phyloP scores from a whole-genome alignment of 1,140 invertebrate genomes.

The Drosophila hydei region DNA sequence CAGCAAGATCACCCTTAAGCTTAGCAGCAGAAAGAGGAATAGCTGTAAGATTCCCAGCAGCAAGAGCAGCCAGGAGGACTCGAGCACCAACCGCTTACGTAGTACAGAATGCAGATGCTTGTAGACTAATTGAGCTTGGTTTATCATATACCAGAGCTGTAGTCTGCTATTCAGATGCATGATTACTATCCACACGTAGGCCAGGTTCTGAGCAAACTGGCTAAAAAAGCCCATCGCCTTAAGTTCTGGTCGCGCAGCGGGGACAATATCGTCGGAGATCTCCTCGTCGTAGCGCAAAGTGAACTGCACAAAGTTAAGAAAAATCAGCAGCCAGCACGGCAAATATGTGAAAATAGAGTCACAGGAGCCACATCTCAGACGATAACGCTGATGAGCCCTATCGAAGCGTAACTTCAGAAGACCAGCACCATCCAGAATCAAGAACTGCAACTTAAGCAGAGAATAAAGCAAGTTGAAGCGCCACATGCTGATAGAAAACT shows the following conservation, averaged over 20 bases:
- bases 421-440: conserved; percentile 27
- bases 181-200: conserved; percentile 4
- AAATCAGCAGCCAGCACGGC: background rate
- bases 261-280: background rate
- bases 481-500: conserved; percentile 46
- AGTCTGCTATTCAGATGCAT: conserved; percentile 1
- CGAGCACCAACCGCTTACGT: conserved; percentile 11
- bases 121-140: conserved; percentile 37
- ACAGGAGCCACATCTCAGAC: background rate
- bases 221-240: background rate
- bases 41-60: conserved; percentile 14
- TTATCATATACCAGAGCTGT: conserved; percentile 28
- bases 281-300: background rate
- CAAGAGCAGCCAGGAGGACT: conserved; percentile 25
- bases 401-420: conserved; percentile 36
- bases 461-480: conserved; percentile 35
- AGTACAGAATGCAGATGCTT: conserved; percentile 17
- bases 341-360: background rate
- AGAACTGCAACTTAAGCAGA: conserved; percentile 25
- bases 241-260: background rate
- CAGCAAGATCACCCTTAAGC: conserved; percentile 4
- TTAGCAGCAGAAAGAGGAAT: conserved; percentile 14
- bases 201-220: background rate
- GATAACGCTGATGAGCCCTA: conserved; percentile 19
- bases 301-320: conserved; percentile 15